phyloP scores from a whole-genome alignment of 2,888 invertebrate genomes.

The Pseudoips prasinana region DNA sequence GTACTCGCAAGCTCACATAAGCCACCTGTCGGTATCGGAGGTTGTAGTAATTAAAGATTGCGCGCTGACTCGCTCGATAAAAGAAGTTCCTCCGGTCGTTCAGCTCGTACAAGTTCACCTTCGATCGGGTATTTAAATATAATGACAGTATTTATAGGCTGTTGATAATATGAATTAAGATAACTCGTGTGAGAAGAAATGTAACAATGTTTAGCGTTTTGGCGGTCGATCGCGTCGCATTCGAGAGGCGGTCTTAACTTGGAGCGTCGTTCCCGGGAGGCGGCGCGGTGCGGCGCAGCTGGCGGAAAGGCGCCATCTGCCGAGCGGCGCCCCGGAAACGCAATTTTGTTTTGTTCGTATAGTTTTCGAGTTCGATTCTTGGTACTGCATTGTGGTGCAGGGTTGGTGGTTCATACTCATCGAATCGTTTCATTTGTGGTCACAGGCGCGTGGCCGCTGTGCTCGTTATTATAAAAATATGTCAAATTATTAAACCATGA shows the following conservation, averaged over 20 bases:
- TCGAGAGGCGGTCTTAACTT: slow-evolving; percentile 44
- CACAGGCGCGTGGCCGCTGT: slow-evolving; percentile 48
- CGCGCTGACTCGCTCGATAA: slow-evolving; percentile 42
- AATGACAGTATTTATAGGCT: slow-evolving; percentile 36
- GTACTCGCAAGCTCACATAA: slow-evolving; percentile 55
- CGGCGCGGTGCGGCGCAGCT: slow-evolving; percentile 73
- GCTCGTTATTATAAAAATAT: slow-evolving; percentile 36
- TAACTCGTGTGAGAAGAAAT: slow-evolving; percentile 12
- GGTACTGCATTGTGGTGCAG: slow-evolving; percentile 34
- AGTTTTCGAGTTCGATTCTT: slow-evolving; percentile 48
- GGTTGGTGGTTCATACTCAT: slow-evolving; percentile 28
- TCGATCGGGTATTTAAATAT: slow-evolving; percentile 37
- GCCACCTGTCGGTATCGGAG: slow-evolving; percentile 68
- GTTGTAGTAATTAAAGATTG: slow-evolving; percentile 69
- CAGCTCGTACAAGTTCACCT: slow-evolving; percentile 57
- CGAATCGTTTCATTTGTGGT: slow-evolving; percentile 35
- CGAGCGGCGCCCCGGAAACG: slow-evolving; percentile 69
- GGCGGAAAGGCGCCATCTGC: slow-evolving; percentile 81
- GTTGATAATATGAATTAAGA: slow-evolving; percentile 14
- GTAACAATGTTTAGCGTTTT: not conserved
- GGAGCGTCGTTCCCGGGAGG: slow-evolving; percentile 44
- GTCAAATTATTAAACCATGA: slow-evolving; percentile 19
- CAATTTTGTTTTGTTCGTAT: slow-evolving; percentile 66
- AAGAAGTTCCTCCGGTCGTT: slow-evolving; percentile 48
- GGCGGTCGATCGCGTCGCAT: slow-evolving; percentile 1